Percentiles rank a stretch among this genome's conserved stretches.
phyloP scores from a whole-genome alignment of 2,888 invertebrate species.

The Rhogogaster chlorosoma region DNA sequence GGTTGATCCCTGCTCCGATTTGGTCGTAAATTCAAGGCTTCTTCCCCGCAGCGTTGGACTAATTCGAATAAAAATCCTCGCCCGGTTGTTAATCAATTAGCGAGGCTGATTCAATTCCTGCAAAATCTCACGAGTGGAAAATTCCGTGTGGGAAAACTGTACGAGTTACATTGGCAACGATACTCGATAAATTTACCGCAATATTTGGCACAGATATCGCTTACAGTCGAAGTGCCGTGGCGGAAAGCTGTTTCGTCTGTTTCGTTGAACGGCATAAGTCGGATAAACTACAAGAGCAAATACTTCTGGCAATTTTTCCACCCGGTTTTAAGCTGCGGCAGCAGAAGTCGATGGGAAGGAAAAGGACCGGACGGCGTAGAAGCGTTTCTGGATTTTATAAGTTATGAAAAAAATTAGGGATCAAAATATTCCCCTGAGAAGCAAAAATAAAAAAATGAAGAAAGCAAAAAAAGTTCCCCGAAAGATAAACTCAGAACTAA shows the following conservation, averaged over 20 bases:
- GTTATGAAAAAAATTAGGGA: neutral
- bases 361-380: neutral
- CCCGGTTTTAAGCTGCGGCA: neutral
- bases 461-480: neutral
- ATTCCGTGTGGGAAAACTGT: neutral
- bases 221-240: neutral
- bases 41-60: no score
- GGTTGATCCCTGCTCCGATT: neutral
- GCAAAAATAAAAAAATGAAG: neutral
- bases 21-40: neutral
- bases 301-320: constrained; percentile 1
- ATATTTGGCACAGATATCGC: constrained; percentile 29
- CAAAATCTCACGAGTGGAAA: neutral
- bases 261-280: constrained; percentile 14
- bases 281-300: neutral
- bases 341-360: neutral
- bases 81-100: neutral
- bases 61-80: neutral
- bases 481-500: neutral
- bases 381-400: neutral
- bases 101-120: neutral
- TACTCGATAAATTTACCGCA: neutral
- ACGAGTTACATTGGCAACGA: neutral
- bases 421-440: neutral
- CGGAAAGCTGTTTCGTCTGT: neutral